A percentile compares a stretch with the other conserved stretches of the same genome.
Evolutionary conservation across 2,113 vertebrate genomes (phyloP).

Genomic region (Nothoprocta perdicaria): DNA sequence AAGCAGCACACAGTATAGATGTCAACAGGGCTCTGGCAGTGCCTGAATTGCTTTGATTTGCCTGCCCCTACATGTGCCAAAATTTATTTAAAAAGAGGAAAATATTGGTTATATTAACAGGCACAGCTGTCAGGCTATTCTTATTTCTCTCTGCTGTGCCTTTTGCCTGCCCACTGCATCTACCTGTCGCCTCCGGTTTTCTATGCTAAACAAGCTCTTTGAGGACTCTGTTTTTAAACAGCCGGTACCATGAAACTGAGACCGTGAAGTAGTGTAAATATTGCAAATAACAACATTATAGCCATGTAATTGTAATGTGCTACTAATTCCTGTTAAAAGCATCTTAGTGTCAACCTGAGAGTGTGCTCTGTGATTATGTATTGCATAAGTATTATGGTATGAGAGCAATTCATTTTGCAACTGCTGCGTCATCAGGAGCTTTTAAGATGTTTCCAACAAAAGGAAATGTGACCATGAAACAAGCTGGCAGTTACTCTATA

Average conservation of each 20-base stretch:
- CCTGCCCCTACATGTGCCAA: conserved; percentile 20
- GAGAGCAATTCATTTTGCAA: conserved; percentile 41
- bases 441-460: conserved; percentile 59
- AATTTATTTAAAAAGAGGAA: conserved; percentile 46
- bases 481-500: conserved; percentile 33
- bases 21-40: conserved; percentile 53
- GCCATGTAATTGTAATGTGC: conserved; percentile 59
- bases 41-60: conserved; percentile 59
- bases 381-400: conserved; percentile 42
- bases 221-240: conserved; percentile 12
- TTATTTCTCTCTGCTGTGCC: conserved; percentile 34
- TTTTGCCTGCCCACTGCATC: conserved; percentile 26
- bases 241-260: background rate
- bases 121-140: conserved; percentile 38
- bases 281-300: conserved; percentile 31
- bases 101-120: conserved; percentile 54
- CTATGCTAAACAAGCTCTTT: conserved; percentile 12
- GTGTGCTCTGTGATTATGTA: conserved; percentile 66
- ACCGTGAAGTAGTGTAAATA: conserved; percentile 5
- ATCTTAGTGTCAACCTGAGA: conserved; percentile 63
- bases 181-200: conserved; percentile 46
- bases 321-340: conserved; percentile 58
- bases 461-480: conserved; percentile 41
- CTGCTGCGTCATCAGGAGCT: conserved; percentile 68
- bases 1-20: conserved; percentile 30